A percentile compares a stretch with the other conserved stretches of the same genome.
phyloP scores from a whole-genome alignment of 2,113 vertebrate species.

The Suricata suricatta region DNA sequence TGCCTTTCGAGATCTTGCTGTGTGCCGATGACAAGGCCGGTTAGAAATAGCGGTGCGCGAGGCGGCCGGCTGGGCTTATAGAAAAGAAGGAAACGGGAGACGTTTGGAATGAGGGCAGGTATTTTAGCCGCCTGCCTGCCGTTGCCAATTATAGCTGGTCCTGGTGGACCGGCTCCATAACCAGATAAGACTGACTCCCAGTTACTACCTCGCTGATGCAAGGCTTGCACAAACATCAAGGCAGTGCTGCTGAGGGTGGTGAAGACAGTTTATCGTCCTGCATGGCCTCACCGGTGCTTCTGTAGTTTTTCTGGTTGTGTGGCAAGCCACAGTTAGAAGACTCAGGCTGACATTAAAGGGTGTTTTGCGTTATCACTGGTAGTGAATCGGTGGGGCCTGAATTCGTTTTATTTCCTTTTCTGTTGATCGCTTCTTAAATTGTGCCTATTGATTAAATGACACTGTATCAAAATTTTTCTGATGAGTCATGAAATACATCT shows the following conservation, averaged over 20 bases:
- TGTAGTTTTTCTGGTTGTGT: not conserved
- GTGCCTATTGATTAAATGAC: not conserved
- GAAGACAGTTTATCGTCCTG: not conserved
- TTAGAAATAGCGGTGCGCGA: not conserved
- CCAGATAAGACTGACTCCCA: not conserved
- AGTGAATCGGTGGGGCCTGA: not conserved
- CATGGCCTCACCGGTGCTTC: not conserved
- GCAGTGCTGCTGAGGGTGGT: not conserved
- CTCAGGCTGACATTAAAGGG: not conserved
- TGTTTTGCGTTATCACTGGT: not conserved
- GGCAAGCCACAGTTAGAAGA: not conserved
- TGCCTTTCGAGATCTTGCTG: not conserved
- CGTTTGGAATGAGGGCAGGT: not conserved
- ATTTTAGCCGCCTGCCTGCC: not conserved
- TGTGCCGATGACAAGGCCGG: too few species aligned
- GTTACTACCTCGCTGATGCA: not conserved
- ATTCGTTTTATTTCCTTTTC: not conserved
- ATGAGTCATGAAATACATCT: not conserved
- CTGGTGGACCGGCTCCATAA: not conserved
- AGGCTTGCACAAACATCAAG: not conserved
- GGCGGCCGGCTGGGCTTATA: not conserved
- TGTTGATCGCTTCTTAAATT: constrained; percentile 12
- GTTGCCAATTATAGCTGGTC: not conserved
- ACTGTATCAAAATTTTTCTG: not conserved
- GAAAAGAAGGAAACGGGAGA: not conserved